Conservation (phyloP, 2,888 invertebrate genomes). For the Mesopsocus fuscifrons region DNA sequence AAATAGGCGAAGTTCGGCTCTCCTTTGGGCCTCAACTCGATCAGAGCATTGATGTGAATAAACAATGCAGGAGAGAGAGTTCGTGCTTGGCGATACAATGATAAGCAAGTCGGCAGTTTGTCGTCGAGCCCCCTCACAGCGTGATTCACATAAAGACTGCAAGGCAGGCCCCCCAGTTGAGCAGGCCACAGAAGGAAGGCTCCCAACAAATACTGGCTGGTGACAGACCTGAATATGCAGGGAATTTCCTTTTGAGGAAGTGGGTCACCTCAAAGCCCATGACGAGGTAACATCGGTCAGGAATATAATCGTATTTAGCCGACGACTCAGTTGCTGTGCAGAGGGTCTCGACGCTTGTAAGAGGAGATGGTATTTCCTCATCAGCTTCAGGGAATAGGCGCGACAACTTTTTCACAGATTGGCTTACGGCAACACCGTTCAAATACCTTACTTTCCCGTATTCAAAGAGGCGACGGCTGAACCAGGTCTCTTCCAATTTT, state of each 20-base stretch:
- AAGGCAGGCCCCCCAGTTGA: background rate
- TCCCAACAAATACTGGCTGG: background rate
- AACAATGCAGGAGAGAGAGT: background rate
- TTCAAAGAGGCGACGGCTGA: background rate
- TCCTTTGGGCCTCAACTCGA: background rate
- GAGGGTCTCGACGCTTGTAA: background rate
- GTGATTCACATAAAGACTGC: background rate
- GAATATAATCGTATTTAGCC: background rate
- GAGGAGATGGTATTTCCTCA: background rate
- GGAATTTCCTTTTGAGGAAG: background rate
- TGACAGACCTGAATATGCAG: background rate
- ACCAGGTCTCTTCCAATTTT: constrained; percentile 1
- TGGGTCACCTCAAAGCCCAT: background rate
- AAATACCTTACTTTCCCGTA: background rate
- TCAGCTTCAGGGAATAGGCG: background rate
- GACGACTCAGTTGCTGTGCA: background rate
- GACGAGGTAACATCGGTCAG: background rate
- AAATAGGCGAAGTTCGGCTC: background rate
- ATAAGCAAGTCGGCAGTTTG: background rate
- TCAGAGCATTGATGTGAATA: background rate
- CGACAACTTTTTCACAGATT: background rate
- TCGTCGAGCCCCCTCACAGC: background rate
- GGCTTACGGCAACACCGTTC: background rate
- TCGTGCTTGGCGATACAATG: background rate
- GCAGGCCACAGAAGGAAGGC: background rate